phyloP scores from a whole-genome alignment of 2,113 vertebrate genomes.

The Paradisaea rubra region DNA sequence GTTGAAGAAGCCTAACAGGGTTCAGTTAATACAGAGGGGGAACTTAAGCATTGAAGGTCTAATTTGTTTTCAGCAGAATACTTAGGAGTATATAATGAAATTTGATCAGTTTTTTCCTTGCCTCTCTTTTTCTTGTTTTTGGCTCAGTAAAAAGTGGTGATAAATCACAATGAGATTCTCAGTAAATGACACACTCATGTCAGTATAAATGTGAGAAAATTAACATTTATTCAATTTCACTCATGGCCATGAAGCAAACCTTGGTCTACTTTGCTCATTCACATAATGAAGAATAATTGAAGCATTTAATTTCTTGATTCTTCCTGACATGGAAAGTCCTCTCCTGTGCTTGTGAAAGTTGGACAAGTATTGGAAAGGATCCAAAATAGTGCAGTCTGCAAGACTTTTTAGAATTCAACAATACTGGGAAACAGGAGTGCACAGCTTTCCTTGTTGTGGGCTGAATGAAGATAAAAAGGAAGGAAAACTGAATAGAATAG shows the following conservation, averaged over 20 bases:
- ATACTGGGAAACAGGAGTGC: neutral
- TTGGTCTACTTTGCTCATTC: neutral
- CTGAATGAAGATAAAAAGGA: neutral
- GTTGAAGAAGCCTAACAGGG: neutral
- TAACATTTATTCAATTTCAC: neutral
- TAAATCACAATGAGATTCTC: neutral
- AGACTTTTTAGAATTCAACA: neutral
- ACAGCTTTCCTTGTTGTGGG: neutral
- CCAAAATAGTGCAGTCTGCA: neutral
- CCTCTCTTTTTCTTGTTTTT: neutral
- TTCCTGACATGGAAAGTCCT: neutral
- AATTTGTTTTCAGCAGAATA: neutral
- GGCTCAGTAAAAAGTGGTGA: neutral
- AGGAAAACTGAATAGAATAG: neutral
- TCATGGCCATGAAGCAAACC: neutral
- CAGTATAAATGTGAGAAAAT: neutral
- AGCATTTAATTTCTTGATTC: neutral
- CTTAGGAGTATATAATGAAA: neutral
- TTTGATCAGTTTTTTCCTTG: neutral
- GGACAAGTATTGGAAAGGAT: neutral
- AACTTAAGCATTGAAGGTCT: neutral
- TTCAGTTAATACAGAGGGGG: neutral
- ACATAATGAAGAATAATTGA: neutral
- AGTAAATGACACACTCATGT: neutral
- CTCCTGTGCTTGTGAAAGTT: neutral